Conservation (phyloP, 2,797 vertebrate species). For the Falco peregrinus region DNA sequence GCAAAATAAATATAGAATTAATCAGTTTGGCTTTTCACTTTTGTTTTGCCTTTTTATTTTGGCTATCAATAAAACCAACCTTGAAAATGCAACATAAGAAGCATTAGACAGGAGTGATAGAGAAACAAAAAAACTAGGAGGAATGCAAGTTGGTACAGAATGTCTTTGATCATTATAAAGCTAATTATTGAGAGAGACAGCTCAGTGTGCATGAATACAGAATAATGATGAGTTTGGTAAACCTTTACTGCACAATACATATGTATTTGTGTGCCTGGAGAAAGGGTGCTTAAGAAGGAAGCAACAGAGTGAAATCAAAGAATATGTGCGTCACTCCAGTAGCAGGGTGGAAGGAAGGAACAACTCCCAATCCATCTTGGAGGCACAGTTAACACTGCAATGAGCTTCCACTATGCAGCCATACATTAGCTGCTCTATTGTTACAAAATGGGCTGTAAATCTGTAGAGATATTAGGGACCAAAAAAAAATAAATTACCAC, state of each 20-base stretch:
- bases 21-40: not conserved
- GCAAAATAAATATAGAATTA: not conserved
- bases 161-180: conserved; percentile 24
- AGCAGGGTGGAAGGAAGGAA: not conserved
- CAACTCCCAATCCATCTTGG: not conserved
- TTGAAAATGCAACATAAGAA: not conserved
- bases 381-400: not conserved
- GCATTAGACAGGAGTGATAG: not conserved
- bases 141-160: conserved; percentile 1
- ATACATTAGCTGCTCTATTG: not conserved
- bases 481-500: not conserved
- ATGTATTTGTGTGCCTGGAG: not conserved
- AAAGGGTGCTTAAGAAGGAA: not conserved
- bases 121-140: not conserved
- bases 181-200: conserved; percentile 19
- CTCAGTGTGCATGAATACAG: not conserved
- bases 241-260: not conserved
- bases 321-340: accelerated
- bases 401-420: not conserved
- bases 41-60: not conserved
- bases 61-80: conserved; percentile 3
- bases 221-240: conserved; percentile 20
- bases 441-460: not conserved
- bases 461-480: not conserved
- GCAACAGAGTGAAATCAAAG: not conserved